Evolutionary conservation across 37 sponge, comb jelly and placozoan species (phyloP), one percentile per base, ranked within the genome.

Genomic region (Cliona cf. orientalis): DNA sequence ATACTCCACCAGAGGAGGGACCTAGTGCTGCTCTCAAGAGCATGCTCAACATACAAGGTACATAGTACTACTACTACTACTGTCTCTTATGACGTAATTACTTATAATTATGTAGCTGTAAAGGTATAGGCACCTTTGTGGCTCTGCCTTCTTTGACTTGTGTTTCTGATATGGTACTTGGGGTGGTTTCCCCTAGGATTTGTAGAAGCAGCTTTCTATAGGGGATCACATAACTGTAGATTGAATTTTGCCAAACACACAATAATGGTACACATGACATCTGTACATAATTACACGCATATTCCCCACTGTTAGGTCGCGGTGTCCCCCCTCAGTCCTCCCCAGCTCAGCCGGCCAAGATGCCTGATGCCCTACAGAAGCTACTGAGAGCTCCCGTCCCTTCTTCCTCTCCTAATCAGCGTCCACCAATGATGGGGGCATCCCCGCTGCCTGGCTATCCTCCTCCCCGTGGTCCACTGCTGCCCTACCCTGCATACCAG

Each of bases 351-450:
- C 67, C 67, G 29, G 3, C 61, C 4, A 12, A 5, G 12, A 64
- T 80, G 57, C 69, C 80, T 12, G 80, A 80, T 26, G 69, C 69
- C 0, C 28, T 80, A 3, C 49, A 28, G 69, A 67, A 80, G 42
- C 69, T 69, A 40, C 53, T 67, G 69, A 57, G 55, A 2, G 69
- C 80, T 22, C 69, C 69, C 1, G 29, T 17, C 45, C 29, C n/a
- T 9, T 9, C 14, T 49, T 14, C 9, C 1, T 31, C 21, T 71
- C 29, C n/a, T 9, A 14, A 14, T 49, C 53, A 49, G 14, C 9
- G 14, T 49, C 53, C 14, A 49, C 53, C 53, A 19, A 9, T 49
- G 9, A 19, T 49, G 14, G 14, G 53, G 9, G 53, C 53, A 9
- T 14, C 53, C 53, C 53, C 3, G 14, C 68, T 32, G 3, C 39